These are phyloP conservation scores for Orcinus orca DNA, from an alignment of 2,113 vertebrate species.

Conservation along the genomic window DNA sequence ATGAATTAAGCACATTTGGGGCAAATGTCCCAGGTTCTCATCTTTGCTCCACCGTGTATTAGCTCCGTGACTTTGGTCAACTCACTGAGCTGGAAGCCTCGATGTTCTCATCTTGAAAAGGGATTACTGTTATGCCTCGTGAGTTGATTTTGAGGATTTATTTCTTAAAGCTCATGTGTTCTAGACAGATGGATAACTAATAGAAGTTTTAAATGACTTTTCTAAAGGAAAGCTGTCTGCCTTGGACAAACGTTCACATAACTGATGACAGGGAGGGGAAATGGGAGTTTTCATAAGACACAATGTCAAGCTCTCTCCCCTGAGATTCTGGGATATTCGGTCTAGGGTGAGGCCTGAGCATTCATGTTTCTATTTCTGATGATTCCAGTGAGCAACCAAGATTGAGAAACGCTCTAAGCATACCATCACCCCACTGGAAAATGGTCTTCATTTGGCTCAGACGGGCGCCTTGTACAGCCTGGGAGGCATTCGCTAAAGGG, in stretches of 20 bases:
- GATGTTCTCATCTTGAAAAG: neutral
- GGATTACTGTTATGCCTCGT: neutral
- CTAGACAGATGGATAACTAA: neutral
- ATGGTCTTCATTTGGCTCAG: neutral
- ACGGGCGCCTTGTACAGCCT: neutral
- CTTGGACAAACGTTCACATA: neutral
- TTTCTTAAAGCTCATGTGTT: neutral
- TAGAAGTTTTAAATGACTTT: neutral
- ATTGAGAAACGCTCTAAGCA: neutral
- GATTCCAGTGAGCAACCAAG: neutral
- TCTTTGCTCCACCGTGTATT: neutral
- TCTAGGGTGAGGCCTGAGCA: neutral
- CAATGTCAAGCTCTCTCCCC: neutral
- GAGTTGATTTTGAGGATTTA: neutral
- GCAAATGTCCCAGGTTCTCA: neutral
- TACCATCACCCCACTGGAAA: neutral
- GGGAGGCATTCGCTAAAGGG: neutral
- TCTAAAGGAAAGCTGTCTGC: neutral
- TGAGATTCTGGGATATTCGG: neutral
- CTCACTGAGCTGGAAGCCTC: neutral
- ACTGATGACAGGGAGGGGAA: neutral
- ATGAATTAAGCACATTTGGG: neutral
- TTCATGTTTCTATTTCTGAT: neutral
- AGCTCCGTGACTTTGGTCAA: neutral
- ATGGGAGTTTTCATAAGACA: neutral